Evolutionary conservation across 2,888 invertebrate genomes (phyloP), one percentile per base, ranked within the genome.

Genomic region (Temnothorax ravouxi): DNA sequence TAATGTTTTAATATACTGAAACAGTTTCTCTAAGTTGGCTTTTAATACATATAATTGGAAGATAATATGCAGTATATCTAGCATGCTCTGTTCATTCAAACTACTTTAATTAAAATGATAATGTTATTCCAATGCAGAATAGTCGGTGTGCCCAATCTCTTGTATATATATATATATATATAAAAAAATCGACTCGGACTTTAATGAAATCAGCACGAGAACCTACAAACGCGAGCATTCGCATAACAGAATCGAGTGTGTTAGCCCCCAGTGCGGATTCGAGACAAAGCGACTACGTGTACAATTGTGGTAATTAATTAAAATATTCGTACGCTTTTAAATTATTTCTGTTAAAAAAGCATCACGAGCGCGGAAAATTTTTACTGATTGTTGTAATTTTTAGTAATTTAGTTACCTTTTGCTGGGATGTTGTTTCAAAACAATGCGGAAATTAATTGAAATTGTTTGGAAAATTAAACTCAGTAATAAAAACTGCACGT

Each of bases 61-160:
- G 8, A 71, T 71, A 71, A 71, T 59, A 71, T 59, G 18, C 47
- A 13, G 44, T 59, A 54, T 41, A 41, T 41, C 13, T 66, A 18
- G 21, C 21, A 13, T 47, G 59, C 47, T 59, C 15, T 34, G 25
- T 76, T 34, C n/a, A 44, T 50, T 72, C 38, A 61, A 80, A 72
- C 38, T 61, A 50, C 38, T 61, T 80, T 72, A 72, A 80, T 72
- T 80, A 80, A 80, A 80, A 80, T 47, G 59, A 80, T 34, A 38
- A 71, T 71, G 59, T 72, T 80, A 80, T 72, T 59, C 11, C n/a
- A 47, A 80, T 80, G 47, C 13, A 61, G 38, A 80, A 56, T 41
- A 69, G 56, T 4, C 21, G 13, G 25, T 80, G 38, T 21, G n/a
- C 56, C 59, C 59, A 34, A 79, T 80, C 38, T 59, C 13, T 61